These are phyloP conservation scores for Dugesia japonica DNA, from an alignment of 2,888 invertebrate genomes.

Conservation along the genomic window DNA sequence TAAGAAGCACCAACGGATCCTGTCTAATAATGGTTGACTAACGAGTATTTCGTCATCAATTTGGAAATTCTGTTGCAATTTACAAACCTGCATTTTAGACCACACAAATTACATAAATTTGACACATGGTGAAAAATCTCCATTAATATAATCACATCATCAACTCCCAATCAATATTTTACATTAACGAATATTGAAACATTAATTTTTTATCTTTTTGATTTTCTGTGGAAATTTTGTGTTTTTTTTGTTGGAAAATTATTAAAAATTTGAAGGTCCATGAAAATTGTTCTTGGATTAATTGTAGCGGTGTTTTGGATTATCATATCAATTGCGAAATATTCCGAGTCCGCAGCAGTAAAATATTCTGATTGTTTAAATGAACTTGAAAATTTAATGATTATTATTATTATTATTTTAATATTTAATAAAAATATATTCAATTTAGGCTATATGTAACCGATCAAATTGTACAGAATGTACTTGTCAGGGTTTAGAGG, in stretches of 20 bases:
- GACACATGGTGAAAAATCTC: constrained; percentile 13
- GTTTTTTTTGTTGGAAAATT: background rate
- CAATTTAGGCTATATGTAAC: background rate
- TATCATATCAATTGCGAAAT: background rate
- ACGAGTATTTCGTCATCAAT: background rate
- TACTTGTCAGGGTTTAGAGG: background rate
- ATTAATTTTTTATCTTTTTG: no score
- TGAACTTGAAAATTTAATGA: background rate
- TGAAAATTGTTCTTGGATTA: constrained; percentile 1
- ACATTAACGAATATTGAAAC: background rate
- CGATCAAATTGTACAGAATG: constrained; percentile 16
- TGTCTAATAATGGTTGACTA: constrained; percentile 1
- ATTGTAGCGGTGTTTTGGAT: constrained; percentile 15
- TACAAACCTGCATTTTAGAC: background rate
- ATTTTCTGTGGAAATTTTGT: background rate
- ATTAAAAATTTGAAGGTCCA: background rate
- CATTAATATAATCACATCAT: background rate
- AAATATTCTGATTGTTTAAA: background rate
- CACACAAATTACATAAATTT: background rate
- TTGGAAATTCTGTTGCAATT: background rate
- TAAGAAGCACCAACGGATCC: background rate
- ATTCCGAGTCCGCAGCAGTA: constrained; percentile 6
- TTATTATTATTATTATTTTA: background rate
- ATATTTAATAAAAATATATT: no score
- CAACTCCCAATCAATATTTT: constrained; percentile 5